These are phyloP conservation scores for Notamacropus eugenii DNA, from an alignment of 2,797 vertebrate species.

Conservation along the genomic window DNA sequence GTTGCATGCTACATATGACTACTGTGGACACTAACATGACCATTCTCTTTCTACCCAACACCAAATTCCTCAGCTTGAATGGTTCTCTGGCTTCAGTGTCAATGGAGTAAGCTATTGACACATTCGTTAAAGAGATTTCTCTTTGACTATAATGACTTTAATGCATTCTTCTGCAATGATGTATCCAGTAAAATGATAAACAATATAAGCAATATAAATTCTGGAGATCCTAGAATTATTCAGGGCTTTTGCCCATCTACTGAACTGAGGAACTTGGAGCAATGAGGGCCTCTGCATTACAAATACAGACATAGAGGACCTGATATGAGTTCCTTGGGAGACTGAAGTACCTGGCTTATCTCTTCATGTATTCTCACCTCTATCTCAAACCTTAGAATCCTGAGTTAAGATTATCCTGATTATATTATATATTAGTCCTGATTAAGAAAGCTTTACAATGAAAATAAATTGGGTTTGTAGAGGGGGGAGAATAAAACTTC, in stretches of 20 bases:
- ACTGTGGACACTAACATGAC: neutral
- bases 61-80: neutral
- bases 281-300: neutral
- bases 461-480: neutral
- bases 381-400: neutral
- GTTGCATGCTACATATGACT: neutral
- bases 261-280: neutral
- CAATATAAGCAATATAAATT: neutral
- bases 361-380: neutral
- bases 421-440: neutral
- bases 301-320: neutral
- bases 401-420: neutral
- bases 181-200: neutral
- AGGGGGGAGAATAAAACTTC: neutral
- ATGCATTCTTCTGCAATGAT: neutral
- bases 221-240: neutral
- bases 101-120: neutral
- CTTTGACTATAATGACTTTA: neutral
- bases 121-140: neutral
- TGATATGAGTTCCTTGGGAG: neutral
- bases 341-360: neutral
- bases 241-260: neutral
- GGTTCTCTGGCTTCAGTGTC: neutral
- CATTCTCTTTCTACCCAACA: neutral
- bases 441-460: neutral